Evolutionary conservation across 2,888 invertebrate species (phyloP).

Genomic region (Latheticus oryzae): DNA sequence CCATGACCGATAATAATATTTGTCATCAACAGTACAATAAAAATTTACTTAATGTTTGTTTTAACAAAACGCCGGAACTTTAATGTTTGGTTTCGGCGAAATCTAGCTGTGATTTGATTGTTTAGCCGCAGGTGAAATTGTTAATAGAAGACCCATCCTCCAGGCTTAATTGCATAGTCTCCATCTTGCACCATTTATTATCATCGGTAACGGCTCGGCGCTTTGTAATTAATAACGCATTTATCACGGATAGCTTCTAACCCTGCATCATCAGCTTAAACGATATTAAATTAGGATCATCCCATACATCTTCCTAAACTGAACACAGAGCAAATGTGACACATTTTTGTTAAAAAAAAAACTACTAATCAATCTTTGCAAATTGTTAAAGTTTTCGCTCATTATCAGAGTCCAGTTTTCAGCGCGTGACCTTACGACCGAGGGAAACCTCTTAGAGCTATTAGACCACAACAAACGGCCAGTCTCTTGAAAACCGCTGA

Average conservation of each 20-base stretch:
- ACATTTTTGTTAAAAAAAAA: too few relatives aligned
- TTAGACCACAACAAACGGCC: slow-evolving; percentile 40
- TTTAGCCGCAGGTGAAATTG: slow-evolving; percentile 48
- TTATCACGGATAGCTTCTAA: slow-evolving; percentile 50
- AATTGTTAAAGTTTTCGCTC: slow-evolving; percentile 19
- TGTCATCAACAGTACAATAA: slow-evolving; percentile 25
- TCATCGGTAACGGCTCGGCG: slow-evolving; percentile 51
- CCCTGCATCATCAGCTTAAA: slow-evolving; percentile 39
- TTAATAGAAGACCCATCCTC: slow-evolving; percentile 51
- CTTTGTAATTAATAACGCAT: slow-evolving; percentile 59
- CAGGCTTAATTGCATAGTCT: slow-evolving; percentile 51
- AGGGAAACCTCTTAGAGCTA: slow-evolving; percentile 39
- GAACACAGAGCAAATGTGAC: too few relatives aligned
- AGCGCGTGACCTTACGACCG: slow-evolving; percentile 42
- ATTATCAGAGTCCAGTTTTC: slow-evolving; percentile 48
- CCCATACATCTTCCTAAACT: too few relatives aligned
- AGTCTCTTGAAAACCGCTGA: slow-evolving; percentile 46
- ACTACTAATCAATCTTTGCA: too few relatives aligned
- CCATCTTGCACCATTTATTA: slow-evolving; percentile 54
- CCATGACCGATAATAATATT: slow-evolving; percentile 30
- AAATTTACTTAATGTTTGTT: slow-evolving; percentile 23
- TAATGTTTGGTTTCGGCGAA: slow-evolving; percentile 10
- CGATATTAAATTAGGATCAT: slow-evolving; percentile 30
- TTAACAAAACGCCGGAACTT: slow-evolving; percentile 20
- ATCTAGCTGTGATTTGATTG: slow-evolving; percentile 7